phyloP scores from a whole-genome alignment of 2,113 vertebrate species.

The Sula dactylatra region DNA sequence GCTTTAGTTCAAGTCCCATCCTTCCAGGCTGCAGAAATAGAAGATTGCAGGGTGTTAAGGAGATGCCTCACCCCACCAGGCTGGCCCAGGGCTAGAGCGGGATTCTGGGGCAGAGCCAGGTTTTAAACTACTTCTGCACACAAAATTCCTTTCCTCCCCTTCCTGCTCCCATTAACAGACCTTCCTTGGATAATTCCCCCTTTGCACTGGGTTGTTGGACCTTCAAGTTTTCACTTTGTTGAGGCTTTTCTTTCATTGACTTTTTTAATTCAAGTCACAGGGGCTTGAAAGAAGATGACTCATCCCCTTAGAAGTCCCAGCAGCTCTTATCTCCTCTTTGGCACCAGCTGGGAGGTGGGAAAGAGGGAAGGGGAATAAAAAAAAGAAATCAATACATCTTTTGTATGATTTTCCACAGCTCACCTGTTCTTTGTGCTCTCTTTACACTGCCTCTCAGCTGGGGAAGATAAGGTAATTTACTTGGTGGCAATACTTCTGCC shows the following conservation, averaged over 20 bases:
- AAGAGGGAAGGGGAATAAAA: neutral
- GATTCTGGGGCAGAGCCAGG: neutral
- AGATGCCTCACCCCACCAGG: neutral
- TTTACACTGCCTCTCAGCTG: slow-evolving; percentile 15
- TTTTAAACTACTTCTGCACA: neutral
- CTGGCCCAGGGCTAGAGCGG: neutral
- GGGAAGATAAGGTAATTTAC: slow-evolving; percentile 53
- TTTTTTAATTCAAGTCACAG: neutral
- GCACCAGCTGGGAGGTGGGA: slow-evolving; percentile 43
- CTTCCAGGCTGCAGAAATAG: neutral
- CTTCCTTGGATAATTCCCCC: neutral
- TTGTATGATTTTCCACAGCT: slow-evolving; percentile 52
- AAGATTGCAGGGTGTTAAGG: neutral
- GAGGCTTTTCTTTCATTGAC: neutral
- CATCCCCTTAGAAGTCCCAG: slow-evolving; percentile 24
- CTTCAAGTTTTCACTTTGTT: neutral
- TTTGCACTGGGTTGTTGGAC: neutral
- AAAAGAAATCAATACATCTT: slow-evolving; percentile 46
- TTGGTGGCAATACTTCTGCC: slow-evolving; percentile 28
- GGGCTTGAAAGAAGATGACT: slow-evolving; percentile 38
- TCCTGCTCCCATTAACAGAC: neutral
- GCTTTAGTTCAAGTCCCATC: neutral
- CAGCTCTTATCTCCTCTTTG: slow-evolving; percentile 48
- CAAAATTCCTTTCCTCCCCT: neutral
- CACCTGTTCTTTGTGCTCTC: slow-evolving; percentile 26